phyloP scores from a whole-genome alignment of 2,797 vertebrate species.

The Sebastes elongatus region DNA sequence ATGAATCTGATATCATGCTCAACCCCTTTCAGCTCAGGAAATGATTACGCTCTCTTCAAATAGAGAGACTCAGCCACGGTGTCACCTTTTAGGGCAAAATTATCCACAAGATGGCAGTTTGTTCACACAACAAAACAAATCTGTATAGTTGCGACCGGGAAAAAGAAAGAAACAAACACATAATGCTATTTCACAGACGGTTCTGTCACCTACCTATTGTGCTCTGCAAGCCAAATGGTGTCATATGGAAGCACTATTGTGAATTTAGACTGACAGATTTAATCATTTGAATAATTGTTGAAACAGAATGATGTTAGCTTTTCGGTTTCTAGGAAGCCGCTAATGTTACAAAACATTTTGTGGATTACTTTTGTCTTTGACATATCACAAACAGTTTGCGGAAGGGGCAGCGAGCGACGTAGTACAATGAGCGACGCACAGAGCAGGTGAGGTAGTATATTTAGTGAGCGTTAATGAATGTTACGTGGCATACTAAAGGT shows the following conservation, averaged over 20 bases:
- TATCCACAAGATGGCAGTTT: conserved; percentile 26
- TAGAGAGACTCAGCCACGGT: conserved; percentile 21
- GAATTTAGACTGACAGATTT: not conserved
- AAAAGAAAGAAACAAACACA: not conserved
- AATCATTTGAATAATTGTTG: not conserved
- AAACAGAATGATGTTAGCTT: not conserved
- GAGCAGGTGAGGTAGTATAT: too few relatives aligned
- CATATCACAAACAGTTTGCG: too few relatives aligned
- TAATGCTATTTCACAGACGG: not conserved
- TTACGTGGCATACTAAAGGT: too few relatives aligned
- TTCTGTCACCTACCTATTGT: not conserved
- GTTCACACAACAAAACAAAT: conserved; percentile 3
- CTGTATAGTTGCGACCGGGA: not conserved
- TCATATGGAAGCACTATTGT: not conserved
- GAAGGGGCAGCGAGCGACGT: accelerated
- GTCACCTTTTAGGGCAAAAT: conserved; percentile 28
- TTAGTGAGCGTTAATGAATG: too few relatives aligned
- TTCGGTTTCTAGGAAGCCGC: not conserved
- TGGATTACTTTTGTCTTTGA: too few relatives aligned
- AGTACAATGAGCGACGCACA: too few relatives aligned
- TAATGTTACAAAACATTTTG: not conserved
- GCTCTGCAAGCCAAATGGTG: not conserved
- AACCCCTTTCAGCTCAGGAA: conserved; percentile 43
- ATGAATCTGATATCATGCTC: conserved; percentile 65
- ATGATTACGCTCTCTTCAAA: conserved; percentile 49